Conservation (phyloP, 2,113 vertebrate genomes). For the Xiphorhynchus elegans region DNA sequence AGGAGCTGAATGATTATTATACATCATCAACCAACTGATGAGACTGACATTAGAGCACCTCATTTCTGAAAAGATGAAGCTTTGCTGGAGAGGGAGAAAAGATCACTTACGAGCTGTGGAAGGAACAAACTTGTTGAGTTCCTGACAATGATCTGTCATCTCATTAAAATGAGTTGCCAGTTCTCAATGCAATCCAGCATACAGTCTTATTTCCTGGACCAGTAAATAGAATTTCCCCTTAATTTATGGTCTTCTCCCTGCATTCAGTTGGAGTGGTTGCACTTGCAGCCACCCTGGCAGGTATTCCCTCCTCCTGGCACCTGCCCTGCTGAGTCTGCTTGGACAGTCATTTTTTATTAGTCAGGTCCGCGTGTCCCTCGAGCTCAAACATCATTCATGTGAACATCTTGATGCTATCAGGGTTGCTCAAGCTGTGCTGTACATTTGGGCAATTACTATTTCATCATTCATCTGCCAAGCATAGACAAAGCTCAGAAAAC, state of each 20-base stretch:
- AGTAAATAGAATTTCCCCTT: not conserved
- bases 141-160: not conserved
- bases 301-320: not conserved
- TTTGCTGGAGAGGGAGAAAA: not conserved
- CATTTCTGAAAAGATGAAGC: not conserved
- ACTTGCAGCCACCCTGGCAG: not conserved
- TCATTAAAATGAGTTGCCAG: not conserved
- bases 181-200: not conserved
- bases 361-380: not conserved
- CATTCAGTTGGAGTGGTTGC: not conserved
- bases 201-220: not conserved
- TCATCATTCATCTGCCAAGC: slow-evolving; percentile 11
- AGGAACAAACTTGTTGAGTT: not conserved
- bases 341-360: not conserved
- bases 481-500: not conserved
- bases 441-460: not conserved
- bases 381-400: not conserved
- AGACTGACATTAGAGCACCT: not conserved
- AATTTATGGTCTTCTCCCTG: not conserved
- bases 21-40: not conserved
- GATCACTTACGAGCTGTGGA: not conserved
- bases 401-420: not conserved
- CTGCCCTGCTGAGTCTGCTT: not conserved
- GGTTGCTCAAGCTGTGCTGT: not conserved
- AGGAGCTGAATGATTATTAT: not conserved